Base-by-base conservation (phyloP, 2,797 vertebrate genomes). In the Sebastes flavidus region DNA sequence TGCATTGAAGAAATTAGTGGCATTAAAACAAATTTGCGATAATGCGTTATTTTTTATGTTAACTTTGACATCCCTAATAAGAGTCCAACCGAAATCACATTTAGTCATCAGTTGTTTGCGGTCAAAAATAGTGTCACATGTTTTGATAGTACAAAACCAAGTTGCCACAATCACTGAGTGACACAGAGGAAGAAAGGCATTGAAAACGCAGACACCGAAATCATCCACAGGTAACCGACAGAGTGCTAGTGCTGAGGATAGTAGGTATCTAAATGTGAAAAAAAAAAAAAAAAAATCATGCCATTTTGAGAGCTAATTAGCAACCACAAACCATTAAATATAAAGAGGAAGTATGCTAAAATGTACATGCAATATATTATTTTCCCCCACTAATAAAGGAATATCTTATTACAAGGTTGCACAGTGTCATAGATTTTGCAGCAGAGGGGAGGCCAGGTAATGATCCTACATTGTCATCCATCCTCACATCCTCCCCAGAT, bases 31-130 rank as follows among this genome's bases (percentile, higher is more conserved):
- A 42, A 42, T 42, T 42, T 16, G 38, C 38, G 6, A 1, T 42
- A 7, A 42, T 3, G 14, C 0, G 6, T 18, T 46, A 7, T 46
- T 46, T 42, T 36, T 18, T 46, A 46, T 0, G 38, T 42, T 42
- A 42, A 42, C 14, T 42, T 42, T 42, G 38, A 42, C 38, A 42
- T 0, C 38, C 6, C 38, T 42, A 42, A 16, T 42, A 16, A 42
- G 14, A 42, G 14, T 16, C 52, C 52, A 55, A 58, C 14, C 0
- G 7, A 29, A 30, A 30, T 61, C 0, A 29, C 0, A 61, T 32
- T 60, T 30, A 10, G 10, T 32, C 18, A 11, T 20, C 4, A 10
- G 4, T 20, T 30, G 1, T 46, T 46, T 27, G 22, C 5, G 0
- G 1, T 61, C 12, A 49, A 27, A 69, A 14, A 67, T 24, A 29